Evolutionary conservation across 92 coral and sea anemone genomes (phyloP).

Genomic region (Paragorgia papillata): DNA sequence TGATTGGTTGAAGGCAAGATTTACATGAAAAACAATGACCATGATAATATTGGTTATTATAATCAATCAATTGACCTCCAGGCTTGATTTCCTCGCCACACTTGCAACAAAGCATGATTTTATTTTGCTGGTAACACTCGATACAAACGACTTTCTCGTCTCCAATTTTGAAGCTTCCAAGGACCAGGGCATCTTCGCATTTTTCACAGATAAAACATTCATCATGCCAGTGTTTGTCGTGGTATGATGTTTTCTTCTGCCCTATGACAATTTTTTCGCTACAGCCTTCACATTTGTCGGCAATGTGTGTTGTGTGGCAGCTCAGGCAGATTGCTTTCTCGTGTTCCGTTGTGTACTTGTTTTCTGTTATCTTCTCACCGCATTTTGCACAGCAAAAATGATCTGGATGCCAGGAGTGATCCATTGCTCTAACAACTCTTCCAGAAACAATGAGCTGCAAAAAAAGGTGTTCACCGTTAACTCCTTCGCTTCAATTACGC

Average conservation of each 20-base stretch:
- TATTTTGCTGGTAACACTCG: slow-evolving; percentile 21
- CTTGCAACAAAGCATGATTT: slow-evolving; percentile 23
- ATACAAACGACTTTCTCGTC: slow-evolving; percentile 23
- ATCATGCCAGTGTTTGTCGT: slow-evolving; percentile 24
- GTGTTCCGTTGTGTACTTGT: slow-evolving; percentile 20
- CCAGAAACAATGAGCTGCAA: slow-evolving; percentile 86
- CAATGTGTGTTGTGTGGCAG: slow-evolving; percentile 26
- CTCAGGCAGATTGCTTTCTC: slow-evolving; percentile 13
- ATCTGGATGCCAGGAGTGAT: slow-evolving; percentile 89
- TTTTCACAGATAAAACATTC: slow-evolving; percentile 41
- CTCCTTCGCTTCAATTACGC: too few relatives aligned
- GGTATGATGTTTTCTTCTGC: slow-evolving; percentile 14
- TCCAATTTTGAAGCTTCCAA: slow-evolving; percentile 25
- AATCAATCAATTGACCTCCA: slow-evolving; percentile 4
- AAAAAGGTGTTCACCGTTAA: too few relatives aligned
- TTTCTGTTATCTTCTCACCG: slow-evolving; percentile 77
- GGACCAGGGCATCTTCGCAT: slow-evolving; percentile 11
- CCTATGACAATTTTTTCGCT: slow-evolving; percentile 30
- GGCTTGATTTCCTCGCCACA: slow-evolving; percentile 36
- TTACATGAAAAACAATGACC: slow-evolving; percentile 23
- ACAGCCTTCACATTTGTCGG: slow-evolving; percentile 25
- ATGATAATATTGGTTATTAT: slow-evolving; percentile 9
- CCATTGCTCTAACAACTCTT: slow-evolving; percentile 82
- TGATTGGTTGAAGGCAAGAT: slow-evolving; percentile 24
- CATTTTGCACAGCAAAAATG: slow-evolving; percentile 98